Conservation (phyloP, 2,888 invertebrate genomes). For the Elysia crispata region DNA sequence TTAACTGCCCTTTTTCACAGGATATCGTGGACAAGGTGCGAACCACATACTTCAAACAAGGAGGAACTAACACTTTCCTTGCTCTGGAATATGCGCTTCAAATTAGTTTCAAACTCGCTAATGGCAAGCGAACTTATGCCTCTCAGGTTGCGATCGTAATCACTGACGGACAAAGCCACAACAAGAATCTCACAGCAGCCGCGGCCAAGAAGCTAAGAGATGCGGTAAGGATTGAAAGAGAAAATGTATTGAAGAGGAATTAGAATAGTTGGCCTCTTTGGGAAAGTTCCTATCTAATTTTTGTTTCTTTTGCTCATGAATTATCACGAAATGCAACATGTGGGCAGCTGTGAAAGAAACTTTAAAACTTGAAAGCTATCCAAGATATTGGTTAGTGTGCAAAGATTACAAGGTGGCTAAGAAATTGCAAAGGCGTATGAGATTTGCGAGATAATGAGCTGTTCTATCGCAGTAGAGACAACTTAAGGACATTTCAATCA, state of each 20-base stretch:
- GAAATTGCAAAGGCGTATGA: too few species aligned
- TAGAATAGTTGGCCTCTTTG: too few species aligned
- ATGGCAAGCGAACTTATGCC: conserved; percentile 56
- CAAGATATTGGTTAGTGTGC: too few species aligned
- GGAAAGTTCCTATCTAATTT: too few species aligned
- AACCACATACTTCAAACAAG: conserved; percentile 62
- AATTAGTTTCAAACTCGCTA: conserved; percentile 60
- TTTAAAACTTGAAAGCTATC: too few species aligned
- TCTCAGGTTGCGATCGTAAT: conserved; percentile 53
- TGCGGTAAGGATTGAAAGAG: background rate
- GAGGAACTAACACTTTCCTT: conserved; percentile 66
- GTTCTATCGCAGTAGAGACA: too few species aligned
- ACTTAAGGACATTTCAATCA: too few species aligned
- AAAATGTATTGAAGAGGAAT: too few species aligned
- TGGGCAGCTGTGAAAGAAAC: background rate
- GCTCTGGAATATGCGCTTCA: conserved; percentile 63
- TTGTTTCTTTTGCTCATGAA: too few species aligned
- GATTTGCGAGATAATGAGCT: too few species aligned
- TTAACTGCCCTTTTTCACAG: too few species aligned
- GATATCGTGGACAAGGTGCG: conserved; percentile 53
- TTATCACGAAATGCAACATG: background rate
- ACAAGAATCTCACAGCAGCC: conserved; percentile 58
- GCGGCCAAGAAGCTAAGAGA: conserved; percentile 59
- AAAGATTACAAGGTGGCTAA: too few species aligned
- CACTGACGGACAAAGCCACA: conserved; percentile 60